Conservation (phyloP, 2,113 vertebrate species). For the Pholis gunnellus region DNA sequence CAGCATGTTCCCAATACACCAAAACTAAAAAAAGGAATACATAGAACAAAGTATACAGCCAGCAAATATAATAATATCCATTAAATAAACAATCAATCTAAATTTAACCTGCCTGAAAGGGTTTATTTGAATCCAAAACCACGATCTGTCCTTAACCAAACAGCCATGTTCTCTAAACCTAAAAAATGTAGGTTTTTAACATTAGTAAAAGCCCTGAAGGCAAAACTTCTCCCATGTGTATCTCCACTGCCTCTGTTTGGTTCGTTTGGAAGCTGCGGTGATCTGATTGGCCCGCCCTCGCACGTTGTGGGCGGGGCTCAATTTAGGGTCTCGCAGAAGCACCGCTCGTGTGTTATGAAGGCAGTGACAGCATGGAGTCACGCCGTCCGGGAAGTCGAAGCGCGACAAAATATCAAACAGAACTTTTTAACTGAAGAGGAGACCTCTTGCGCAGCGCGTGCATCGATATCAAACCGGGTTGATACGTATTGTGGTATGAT, state of each 20-base stretch:
- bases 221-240: not conserved
- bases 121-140: no score
- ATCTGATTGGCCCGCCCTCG: constrained; percentile 55
- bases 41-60: no score
- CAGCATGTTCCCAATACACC: no score
- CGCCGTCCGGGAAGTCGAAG: not conserved
- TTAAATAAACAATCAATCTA: no score
- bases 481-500: not conserved
- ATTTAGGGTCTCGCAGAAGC: not conserved
- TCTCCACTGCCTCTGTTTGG: not conserved
- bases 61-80: no score
- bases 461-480: not conserved
- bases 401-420: not conserved
- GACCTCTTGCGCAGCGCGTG: no score
- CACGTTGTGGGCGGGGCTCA: constrained; percentile 59
- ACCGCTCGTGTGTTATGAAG: not conserved
- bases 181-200: no score
- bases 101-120: no score
- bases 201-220: not conserved
- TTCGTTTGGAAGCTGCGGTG: not conserved
- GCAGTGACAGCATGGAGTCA: constrained; percentile 34
- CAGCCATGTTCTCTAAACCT: not conserved
- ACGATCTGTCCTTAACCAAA: not conserved
- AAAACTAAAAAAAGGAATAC: no score
- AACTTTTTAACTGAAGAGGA: not conserved